Base-by-base conservation (phyloP, 2,888 invertebrate genomes). In the Crematogaster levior region DNA sequence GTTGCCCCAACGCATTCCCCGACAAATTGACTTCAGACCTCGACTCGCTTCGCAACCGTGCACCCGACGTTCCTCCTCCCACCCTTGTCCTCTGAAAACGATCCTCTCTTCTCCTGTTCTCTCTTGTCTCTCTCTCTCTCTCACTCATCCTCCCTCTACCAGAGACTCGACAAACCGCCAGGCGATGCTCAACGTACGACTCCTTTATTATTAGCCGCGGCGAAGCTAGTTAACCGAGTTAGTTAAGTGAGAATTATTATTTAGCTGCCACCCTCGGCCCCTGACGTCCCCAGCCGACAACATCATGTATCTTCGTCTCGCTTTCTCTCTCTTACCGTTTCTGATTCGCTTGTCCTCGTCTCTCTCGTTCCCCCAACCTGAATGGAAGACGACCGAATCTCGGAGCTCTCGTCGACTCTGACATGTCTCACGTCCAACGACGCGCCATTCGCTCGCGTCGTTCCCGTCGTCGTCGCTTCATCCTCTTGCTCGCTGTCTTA, bases 191-290 rank as follows among this genome's bases (percentile, higher is more conserved):
- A 85, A 86, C 87, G 88, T 80, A 89, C 91, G 92, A 92, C 91
- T 92, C 92, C 92, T 94, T 93, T 93, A 94, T 94, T 94, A 94
- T 94, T 94, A 94, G 94, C 93, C 92, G 88, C 89, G 86, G 88
- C 91, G 90, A 87, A 91, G 93, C 93, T 93, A 93, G 94, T 94
- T 94, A 94, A 92, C 92, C 92, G 92, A 93, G 92, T 94, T 93
- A 92, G 93, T 94, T 94, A 93, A 94, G 93, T 93, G 94, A 93
- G 94, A 93, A 94, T 94, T 94, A 94, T 94, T 94, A 94, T 94
- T 94, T 93, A 93, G 92, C 92, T 83, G 87, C 86, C 60, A 65
- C 61, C 74, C 85, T 81, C 83, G 79, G 79, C 34, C 68, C 81
- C 81, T 27, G 60, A 30, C 70, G 66, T 48, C 70, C 61, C 72